Percentiles rank a stretch among this genome's conserved stretches.
Conservation (phyloP, 2,888 invertebrate genomes). For the Diplolepis rosae region DNA sequence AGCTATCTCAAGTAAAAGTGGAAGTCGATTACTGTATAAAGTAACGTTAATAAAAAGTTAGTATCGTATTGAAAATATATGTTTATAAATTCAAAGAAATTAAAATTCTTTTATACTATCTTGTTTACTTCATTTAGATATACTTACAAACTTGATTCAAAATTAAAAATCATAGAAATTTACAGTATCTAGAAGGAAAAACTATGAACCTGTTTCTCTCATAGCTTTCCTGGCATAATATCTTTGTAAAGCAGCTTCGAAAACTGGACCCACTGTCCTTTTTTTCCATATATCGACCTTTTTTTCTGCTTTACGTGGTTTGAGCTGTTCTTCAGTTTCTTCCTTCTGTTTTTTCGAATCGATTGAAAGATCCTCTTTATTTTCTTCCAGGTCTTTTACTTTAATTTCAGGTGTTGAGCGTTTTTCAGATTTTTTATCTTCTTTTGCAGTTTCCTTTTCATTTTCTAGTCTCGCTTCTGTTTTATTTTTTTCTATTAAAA, state of each 20-base stretch:
- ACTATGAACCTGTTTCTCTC: conserved; percentile 62
- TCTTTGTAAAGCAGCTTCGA: conserved; percentile 84
- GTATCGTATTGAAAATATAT: background rate
- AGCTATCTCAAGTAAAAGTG: conserved; percentile 1
- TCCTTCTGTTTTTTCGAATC: background rate
- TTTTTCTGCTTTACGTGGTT: conserved; percentile 31
- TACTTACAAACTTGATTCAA: background rate
- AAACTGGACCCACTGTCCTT: conserved; percentile 85
- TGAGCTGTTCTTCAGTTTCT: conserved; percentile 30
- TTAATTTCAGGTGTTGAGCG: conserved; percentile 39
- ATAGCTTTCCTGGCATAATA: conserved; percentile 84
- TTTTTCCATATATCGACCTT: conserved; percentile 88
- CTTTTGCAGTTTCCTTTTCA: conserved; percentile 36
- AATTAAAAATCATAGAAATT: background rate
- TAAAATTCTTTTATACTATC: background rate
- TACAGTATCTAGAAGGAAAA: background rate
- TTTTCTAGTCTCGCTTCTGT: conserved; percentile 18
- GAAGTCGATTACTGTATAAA: conserved; percentile 3
- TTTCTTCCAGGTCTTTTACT: conserved; percentile 21
- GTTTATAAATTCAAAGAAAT: background rate
- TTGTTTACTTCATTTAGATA: background rate
- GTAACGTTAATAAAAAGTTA: conserved; percentile 12
- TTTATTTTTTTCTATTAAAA: conserved; percentile 50
- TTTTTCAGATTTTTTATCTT: conserved; percentile 46
- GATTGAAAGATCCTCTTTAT: no score